Evolutionary conservation across 1,140 invertebrate species (phyloP).

Genomic region (Semibalanus balanoides): DNA sequence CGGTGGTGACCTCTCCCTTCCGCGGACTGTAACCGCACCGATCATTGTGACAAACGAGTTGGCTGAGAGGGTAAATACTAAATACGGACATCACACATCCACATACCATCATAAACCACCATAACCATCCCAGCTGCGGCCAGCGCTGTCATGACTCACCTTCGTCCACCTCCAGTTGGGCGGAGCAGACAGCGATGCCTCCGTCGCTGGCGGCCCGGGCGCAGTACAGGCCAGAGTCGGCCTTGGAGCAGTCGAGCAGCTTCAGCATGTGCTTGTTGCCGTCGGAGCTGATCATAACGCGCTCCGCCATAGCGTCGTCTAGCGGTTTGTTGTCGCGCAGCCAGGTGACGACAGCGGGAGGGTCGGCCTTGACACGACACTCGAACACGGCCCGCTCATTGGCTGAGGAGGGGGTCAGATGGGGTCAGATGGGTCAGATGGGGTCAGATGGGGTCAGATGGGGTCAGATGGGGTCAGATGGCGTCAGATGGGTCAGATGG

Average conservation of each 20-base stretch:
- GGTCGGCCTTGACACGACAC: conserved; percentile 60
- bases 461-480: too few species aligned
- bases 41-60: too few species aligned
- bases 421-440: too few species aligned
- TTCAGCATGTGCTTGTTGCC: conserved; percentile 31
- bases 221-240: neutral
- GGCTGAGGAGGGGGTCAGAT: too few species aligned
- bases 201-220: neutral
- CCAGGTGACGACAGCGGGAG: conserved; percentile 52
- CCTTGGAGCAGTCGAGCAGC: neutral
- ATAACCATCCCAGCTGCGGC: too few species aligned
- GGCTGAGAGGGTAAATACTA: too few species aligned
- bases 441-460: too few species aligned
- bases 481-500: too few species aligned
- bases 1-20: too few species aligned
- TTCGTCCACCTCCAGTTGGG: neutral
- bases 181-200: neutral
- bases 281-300: conserved; percentile 43
- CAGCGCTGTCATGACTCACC: neutral
- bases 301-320: conserved; percentile 55
- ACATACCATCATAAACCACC: too few species aligned
- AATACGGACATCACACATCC: too few species aligned
- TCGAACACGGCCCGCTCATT: conserved; percentile 33
- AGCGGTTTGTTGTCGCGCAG: conserved; percentile 74
- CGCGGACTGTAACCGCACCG: too few species aligned